Evolutionary conservation across 2,113 vertebrate genomes (phyloP).

Genomic region (Orycteropus afer): DNA sequence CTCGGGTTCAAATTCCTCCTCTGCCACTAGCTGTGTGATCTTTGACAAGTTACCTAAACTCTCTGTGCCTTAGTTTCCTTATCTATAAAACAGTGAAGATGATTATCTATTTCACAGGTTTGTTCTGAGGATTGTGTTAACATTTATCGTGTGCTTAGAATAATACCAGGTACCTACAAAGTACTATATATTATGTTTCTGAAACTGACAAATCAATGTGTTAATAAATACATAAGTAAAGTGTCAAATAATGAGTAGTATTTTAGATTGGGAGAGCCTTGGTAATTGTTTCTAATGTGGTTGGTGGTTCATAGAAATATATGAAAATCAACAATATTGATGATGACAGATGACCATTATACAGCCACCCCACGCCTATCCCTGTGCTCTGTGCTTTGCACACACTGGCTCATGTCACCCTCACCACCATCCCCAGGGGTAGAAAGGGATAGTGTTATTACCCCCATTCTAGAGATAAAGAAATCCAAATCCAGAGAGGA

Average conservation of each 20-base stretch:
- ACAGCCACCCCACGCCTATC: rapidly evolving
- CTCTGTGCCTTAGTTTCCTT: background rate
- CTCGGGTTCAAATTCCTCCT: background rate
- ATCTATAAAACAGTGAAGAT: background rate
- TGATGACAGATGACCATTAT: rapidly evolving
- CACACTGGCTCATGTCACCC: rapidly evolving
- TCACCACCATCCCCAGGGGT: rapidly evolving
- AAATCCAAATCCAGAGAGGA: background rate
- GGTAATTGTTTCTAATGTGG: background rate
- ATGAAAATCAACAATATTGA: background rate
- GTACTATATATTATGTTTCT: background rate
- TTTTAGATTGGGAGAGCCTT: background rate
- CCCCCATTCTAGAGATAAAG: background rate
- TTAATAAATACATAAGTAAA: rapidly evolving
- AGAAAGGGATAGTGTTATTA: background rate
- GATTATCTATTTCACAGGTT: background rate
- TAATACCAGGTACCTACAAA: background rate
- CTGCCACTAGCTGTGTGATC: background rate
- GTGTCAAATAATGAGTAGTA: background rate
- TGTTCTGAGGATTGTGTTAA: background rate
- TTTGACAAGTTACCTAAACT: background rate
- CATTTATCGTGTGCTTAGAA: background rate
- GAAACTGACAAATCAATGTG: background rate
- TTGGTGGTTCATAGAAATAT: too few species aligned
- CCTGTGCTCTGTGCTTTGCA: background rate